Percentiles rank a stretch among this genome's conserved stretches.
phyloP scores from a whole-genome alignment of 2,888 invertebrate genomes.

The Chydorus sphaericus region DNA sequence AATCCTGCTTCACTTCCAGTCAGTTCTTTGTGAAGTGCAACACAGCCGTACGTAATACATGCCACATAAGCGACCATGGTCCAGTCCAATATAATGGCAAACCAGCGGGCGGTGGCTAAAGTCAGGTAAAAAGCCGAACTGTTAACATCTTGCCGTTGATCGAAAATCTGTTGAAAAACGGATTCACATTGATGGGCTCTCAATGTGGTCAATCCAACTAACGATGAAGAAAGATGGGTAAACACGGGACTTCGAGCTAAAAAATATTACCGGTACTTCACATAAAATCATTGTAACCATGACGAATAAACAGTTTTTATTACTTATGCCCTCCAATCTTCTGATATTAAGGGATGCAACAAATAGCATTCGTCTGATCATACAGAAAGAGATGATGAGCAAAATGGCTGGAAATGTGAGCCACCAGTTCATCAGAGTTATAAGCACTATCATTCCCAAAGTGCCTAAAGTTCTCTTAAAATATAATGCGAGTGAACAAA shows the following conservation, averaged over 20 bases:
- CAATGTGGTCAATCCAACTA: constrained; percentile 59
- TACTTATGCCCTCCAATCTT: constrained; percentile 34
- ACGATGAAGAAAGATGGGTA: constrained; percentile 60
- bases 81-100: constrained; percentile 83
- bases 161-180: constrained; percentile 29
- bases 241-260: constrained; percentile 37
- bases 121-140: constrained; percentile 86
- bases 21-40: constrained; percentile 49
- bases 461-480: constrained; percentile 22
- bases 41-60: constrained; percentile 70
- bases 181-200: constrained; percentile 33
- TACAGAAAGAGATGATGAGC: constrained; percentile 28
- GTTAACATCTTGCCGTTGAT: constrained; percentile 35
- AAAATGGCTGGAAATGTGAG: constrained; percentile 27
- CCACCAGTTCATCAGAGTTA: constrained; percentile 30
- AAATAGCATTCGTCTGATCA: constrained; percentile 32
- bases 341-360: constrained; percentile 33
- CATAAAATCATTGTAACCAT: no score
- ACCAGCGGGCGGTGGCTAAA: constrained; percentile 76
- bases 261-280: no score
- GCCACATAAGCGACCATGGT: constrained; percentile 75
- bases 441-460: constrained; percentile 33
- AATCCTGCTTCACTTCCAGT: no score
- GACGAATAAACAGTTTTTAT: no score
- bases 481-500: no score